Conservation (phyloP, 2,113 vertebrate genomes). For the Cygnus atratus region DNA sequence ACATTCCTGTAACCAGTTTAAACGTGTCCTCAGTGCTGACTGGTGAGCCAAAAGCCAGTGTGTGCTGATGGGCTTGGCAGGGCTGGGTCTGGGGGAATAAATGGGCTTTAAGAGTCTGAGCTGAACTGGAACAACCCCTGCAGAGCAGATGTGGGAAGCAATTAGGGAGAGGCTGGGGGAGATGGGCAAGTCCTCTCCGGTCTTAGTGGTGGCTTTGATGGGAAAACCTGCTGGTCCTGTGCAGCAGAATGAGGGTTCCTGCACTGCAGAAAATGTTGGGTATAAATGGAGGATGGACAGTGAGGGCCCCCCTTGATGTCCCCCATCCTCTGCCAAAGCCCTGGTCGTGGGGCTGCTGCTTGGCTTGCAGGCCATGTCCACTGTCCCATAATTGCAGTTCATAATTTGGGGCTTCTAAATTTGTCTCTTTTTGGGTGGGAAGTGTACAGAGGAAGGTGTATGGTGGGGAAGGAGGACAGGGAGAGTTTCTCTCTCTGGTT, state of each 20-base stretch:
- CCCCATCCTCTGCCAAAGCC: background rate
- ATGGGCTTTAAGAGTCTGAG: background rate
- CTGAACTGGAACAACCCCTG: background rate
- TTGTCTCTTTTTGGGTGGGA: background rate
- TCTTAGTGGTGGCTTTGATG: background rate
- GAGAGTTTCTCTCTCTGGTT: background rate
- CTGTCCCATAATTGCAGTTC: background rate
- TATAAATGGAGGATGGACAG: background rate
- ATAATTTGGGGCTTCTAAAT: slow-evolving; percentile 17
- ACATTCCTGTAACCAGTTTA: background rate
- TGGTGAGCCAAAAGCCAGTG: fast-evolving
- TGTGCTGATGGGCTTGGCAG: background rate
- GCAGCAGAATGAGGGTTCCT: background rate
- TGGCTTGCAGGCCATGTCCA: fast-evolving
- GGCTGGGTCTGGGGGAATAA: background rate
- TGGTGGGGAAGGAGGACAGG: background rate
- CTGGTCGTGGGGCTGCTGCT: background rate
- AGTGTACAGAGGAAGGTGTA: background rate
- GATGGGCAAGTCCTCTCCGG: background rate
- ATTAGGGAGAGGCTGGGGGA: background rate
- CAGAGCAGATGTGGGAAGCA: fast-evolving
- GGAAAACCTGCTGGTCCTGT: background rate
- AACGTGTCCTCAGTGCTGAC: background rate
- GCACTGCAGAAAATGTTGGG: background rate
- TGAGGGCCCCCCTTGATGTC: fast-evolving